Evolutionary conservation across 2,797 vertebrate species (phyloP).

Genomic region (Macropodus opercularis): DNA sequence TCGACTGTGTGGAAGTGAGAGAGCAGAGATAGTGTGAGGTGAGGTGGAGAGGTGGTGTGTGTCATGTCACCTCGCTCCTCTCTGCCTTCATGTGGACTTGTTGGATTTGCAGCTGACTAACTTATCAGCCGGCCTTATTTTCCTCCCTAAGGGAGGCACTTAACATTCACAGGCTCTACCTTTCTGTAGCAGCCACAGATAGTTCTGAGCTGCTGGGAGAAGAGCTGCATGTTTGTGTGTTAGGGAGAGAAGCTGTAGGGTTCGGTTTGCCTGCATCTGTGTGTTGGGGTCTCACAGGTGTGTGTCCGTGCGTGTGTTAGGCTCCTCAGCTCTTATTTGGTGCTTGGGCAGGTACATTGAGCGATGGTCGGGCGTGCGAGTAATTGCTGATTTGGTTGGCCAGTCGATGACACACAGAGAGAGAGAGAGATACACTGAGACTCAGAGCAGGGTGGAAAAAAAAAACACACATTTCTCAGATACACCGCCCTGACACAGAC

Average conservation of each 20-base stretch:
- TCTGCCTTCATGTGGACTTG: constrained; percentile 74
- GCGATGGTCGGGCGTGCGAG: constrained; percentile 79
- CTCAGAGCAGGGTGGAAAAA: constrained; percentile 38
- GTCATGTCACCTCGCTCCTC: constrained; percentile 49
- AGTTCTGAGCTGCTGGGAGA: constrained; percentile 78
- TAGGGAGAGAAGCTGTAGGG: constrained; percentile 16
- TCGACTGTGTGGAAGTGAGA: constrained; percentile 9
- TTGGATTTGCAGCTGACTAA: constrained; percentile 76
- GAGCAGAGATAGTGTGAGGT: constrained; percentile 45
- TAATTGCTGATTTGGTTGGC: constrained; percentile 83
- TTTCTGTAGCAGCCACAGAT: constrained; percentile 77
- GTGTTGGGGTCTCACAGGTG: constrained; percentile 45
- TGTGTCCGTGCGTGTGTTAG: constrained; percentile 22
- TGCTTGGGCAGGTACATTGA: constrained; percentile 82
- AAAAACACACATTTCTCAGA: constrained; percentile 34
- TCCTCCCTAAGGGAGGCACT: constrained; percentile 75
- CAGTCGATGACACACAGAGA: constrained; percentile 73
- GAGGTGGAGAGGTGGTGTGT: constrained; percentile 62
- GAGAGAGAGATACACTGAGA: constrained; percentile 50
- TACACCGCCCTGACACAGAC: constrained; percentile 35
- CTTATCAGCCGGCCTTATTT: constrained; percentile 75
- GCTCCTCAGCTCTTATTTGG: constrained; percentile 78
- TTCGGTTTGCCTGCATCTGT: constrained; percentile 23
- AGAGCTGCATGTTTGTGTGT: constrained; percentile 41
- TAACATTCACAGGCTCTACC: constrained; percentile 79